Base-by-base conservation (phyloP, 2,888 invertebrate genomes). In the Deilephila elpenor region DNA sequence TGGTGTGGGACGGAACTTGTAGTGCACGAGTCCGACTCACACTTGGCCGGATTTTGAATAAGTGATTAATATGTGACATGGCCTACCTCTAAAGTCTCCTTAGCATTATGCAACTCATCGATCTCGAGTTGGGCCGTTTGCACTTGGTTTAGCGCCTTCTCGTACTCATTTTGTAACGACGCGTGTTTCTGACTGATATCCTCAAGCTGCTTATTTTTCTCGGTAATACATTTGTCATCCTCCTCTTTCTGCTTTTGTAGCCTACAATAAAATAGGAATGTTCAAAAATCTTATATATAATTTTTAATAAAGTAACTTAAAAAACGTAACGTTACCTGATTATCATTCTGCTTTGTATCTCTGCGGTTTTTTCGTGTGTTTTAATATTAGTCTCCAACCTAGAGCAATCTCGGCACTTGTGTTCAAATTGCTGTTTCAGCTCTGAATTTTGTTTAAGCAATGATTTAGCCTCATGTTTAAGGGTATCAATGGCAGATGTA, bases 271-370 rank as follows among this genome's bases (percentile, higher is more conserved):
- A 76, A 77, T 34, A 61, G 59, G 6, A 64, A 71, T n/a, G 72
- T 70, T 34, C 32, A 70, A 72, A 11, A 53, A 17, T 71, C 71
- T 71, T 29, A 60, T 2, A 14, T 53, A 51, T 20, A 34, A 51
- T 5, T 19, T 20, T 59, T 32, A 62, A 70, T 4, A 60, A 72
- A 72, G 64, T 14, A 0, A 11, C 14, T 14, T 44, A 44, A 11
- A n/a, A 72, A 32, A 74, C 25, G 53, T 2, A 32, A 75, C n/a
- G 14, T 80, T 84, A 93, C 94, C 93, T 93, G 59, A 82, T 89
- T 60, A 94, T 92, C 83, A 93, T 93, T 74, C 86, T 89, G 76
- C 86, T 90, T 77, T 93, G 94, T 77, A 94, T 88, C 82, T 92
- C 89, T 0, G 90, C 90, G 0, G 93, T 89, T 78, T 92, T 94